These are phyloP conservation scores for Lacerta viridis DNA, from an alignment of 2,797 vertebrate species.

Conservation along the genomic window DNA sequence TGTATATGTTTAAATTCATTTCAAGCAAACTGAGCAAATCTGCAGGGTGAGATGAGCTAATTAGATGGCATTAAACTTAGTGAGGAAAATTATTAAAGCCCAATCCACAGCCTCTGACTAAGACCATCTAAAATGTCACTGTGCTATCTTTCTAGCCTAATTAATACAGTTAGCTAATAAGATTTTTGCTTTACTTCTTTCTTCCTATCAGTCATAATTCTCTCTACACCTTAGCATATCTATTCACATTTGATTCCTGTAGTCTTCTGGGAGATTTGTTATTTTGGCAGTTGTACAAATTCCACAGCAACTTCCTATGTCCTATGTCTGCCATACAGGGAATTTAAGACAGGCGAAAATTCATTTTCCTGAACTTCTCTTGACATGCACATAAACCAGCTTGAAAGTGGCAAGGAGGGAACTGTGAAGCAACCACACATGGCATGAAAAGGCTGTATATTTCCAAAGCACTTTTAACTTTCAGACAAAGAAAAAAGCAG, in stretches of 20 bases:
- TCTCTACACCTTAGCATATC: slow-evolving; percentile 5
- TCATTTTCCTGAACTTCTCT: slow-evolving; percentile 33
- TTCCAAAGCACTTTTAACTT: slow-evolving; percentile 61
- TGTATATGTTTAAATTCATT: slow-evolving; percentile 39
- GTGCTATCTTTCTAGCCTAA: slow-evolving; percentile 42
- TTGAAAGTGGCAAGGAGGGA: slow-evolving; percentile 65
- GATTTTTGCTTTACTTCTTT: slow-evolving; percentile 49
- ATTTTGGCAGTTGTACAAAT: slow-evolving; percentile 58
- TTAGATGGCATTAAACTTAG: slow-evolving; percentile 56
- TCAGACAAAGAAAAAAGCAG: slow-evolving; percentile 52
- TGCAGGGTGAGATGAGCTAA: slow-evolving; percentile 37
- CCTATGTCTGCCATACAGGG: slow-evolving; percentile 35
- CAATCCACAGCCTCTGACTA: slow-evolving; percentile 40
- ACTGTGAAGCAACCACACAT: slow-evolving; percentile 65
- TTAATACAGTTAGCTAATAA: slow-evolving; percentile 66
- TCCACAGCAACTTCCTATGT: slow-evolving; percentile 26
- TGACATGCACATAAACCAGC: slow-evolving; percentile 39
- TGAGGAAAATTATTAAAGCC: slow-evolving; percentile 22
- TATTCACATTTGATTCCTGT: slow-evolving; percentile 49
- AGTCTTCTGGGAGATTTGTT: slow-evolving; percentile 54
- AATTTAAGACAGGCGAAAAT: slow-evolving; percentile 55
- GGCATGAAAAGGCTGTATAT: slow-evolving; percentile 59
- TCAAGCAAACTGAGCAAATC: slow-evolving; percentile 15
- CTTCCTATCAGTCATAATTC: slow-evolving; percentile 55
- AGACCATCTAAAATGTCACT: slow-evolving; percentile 58